Evolutionary conservation across 2,888 invertebrate genomes (phyloP).

Genomic region (Timandra comae): DNA sequence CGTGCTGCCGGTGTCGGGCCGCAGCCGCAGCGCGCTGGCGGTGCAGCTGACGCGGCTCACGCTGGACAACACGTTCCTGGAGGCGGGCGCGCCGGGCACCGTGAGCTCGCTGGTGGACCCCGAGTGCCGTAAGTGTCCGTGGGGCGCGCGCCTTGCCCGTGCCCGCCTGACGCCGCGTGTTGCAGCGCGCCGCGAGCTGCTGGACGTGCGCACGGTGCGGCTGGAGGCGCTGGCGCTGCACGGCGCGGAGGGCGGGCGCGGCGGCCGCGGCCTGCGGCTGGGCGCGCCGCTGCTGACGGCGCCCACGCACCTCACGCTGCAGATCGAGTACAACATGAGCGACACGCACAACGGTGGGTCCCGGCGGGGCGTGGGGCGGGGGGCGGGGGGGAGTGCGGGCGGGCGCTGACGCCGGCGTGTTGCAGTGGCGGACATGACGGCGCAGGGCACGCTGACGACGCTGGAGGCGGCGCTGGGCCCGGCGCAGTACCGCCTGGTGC

Average conservation of each 20-base stretch:
- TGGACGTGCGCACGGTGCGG: constrained; percentile 85
- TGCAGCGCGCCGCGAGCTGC: constrained; percentile 64
- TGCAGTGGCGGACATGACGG: constrained; percentile 86
- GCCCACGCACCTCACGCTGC: constrained; percentile 87
- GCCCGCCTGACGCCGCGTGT: constrained; percentile 7
- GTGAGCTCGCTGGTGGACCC: constrained; percentile 63
- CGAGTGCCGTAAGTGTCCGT: constrained; percentile 24
- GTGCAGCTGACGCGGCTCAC: constrained; percentile 87
- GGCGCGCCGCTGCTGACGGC: constrained; percentile 87
- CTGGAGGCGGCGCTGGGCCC: constrained; percentile 89
- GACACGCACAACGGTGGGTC: constrained; percentile 72
- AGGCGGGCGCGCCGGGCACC: constrained; percentile 74
- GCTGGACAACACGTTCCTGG: constrained; percentile 85
- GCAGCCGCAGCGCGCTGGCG: constrained; percentile 85
- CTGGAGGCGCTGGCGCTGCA: constrained; percentile 85
- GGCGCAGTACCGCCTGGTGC: constrained; percentile 90
- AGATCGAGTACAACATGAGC: constrained; percentile 89
- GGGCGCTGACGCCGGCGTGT: not conserved
- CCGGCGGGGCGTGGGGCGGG: too few species aligned
- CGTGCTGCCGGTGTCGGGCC: constrained; percentile 89
- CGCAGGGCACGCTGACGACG: constrained; percentile 90
- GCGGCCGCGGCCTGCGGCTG: constrained; percentile 54
- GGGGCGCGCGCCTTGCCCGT: too few species aligned
- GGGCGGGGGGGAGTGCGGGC: not conserved
- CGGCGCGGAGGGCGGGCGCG: constrained; percentile 78